These are phyloP conservation scores for Dendrolimus kikuchii DNA, from an alignment of 1,140 invertebrate genomes.

Conservation along the genomic window DNA sequence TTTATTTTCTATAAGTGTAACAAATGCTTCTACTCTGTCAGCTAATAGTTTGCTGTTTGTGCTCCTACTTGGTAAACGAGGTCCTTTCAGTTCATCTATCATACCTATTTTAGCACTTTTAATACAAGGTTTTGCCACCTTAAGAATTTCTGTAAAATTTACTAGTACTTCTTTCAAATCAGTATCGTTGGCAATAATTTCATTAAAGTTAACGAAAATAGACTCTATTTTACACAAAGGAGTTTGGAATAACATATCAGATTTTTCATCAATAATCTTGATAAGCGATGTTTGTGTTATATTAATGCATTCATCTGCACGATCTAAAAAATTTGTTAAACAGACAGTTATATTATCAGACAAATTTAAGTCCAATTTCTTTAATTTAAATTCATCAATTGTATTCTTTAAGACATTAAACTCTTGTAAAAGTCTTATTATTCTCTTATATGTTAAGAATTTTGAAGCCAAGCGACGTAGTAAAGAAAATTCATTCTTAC, in stretches of 20 bases:
- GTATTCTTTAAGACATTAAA: constrained; percentile 30
- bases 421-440: constrained; percentile 45
- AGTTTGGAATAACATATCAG: constrained; percentile 28
- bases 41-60: constrained; percentile 7
- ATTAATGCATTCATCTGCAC: constrained; percentile 29
- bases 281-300: constrained; percentile 27
- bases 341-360: constrained; percentile 25
- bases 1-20: constrained; percentile 9
- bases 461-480: constrained; percentile 36
- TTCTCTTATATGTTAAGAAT: constrained; percentile 35
- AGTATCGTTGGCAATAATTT: constrained; percentile 9
- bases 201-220: constrained; percentile 10
- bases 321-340: constrained; percentile 24
- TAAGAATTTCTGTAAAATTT: constrained; percentile 17
- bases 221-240: constrained; percentile 22
- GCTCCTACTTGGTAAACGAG: not conserved
- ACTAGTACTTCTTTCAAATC: constrained; percentile 9
- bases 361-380: constrained; percentile 18
- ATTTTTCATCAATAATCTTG: constrained; percentile 32
- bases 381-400: constrained; percentile 35
- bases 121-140: constrained; percentile 13
- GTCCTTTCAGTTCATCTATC: constrained; percentile 18
- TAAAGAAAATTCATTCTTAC: constrained; percentile 37
- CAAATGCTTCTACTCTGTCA: constrained; percentile 17
- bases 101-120: constrained; percentile 14